Conservation (phyloP, 2,888 invertebrate genomes). For the Ischnura elegans region DNA sequence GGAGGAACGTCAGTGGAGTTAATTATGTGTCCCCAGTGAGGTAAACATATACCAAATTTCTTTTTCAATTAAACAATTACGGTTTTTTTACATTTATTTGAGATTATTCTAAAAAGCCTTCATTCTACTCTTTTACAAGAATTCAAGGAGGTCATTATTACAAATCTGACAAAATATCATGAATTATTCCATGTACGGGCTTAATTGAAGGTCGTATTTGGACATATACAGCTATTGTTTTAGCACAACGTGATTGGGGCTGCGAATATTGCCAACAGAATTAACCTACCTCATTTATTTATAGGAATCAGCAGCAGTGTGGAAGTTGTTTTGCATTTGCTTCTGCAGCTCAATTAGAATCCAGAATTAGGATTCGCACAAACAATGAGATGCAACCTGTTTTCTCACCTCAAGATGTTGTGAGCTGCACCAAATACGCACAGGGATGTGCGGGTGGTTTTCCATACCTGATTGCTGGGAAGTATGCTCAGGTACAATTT, state of each 20-base stretch:
- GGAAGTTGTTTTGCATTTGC: slow-evolving; percentile 79
- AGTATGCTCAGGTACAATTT: slow-evolving; percentile 73
- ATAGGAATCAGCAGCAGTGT: slow-evolving; percentile 75
- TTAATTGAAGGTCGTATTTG: too few relatives aligned
- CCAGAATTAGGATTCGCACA: slow-evolving; percentile 77
- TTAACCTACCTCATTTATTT: neutral
- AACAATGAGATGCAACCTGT: slow-evolving; percentile 76
- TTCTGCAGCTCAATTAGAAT: slow-evolving; percentile 78
- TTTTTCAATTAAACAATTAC: too few relatives aligned
- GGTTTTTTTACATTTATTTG: too few relatives aligned
- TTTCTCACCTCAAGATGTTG: slow-evolving; percentile 78
- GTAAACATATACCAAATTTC: too few relatives aligned
- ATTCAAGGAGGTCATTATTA: too few relatives aligned
- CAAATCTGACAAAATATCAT: too few relatives aligned
- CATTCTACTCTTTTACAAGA: too few relatives aligned
- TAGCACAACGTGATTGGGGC: too few relatives aligned
- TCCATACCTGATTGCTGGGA: slow-evolving; percentile 76
- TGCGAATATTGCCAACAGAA: neutral
- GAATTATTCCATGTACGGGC: too few relatives aligned
- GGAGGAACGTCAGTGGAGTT: slow-evolving; percentile 75
- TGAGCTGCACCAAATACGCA: slow-evolving; percentile 78
- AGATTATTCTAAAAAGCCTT: too few relatives aligned
- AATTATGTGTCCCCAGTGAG: slow-evolving; percentile 75
- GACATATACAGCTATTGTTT: too few relatives aligned
- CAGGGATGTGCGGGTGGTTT: slow-evolving; percentile 77